Percentiles rank a stretch among this genome's conserved stretches.
Evolutionary conservation across 1,140 invertebrate genomes (phyloP).

Genomic region (Ylistrum balloti): DNA sequence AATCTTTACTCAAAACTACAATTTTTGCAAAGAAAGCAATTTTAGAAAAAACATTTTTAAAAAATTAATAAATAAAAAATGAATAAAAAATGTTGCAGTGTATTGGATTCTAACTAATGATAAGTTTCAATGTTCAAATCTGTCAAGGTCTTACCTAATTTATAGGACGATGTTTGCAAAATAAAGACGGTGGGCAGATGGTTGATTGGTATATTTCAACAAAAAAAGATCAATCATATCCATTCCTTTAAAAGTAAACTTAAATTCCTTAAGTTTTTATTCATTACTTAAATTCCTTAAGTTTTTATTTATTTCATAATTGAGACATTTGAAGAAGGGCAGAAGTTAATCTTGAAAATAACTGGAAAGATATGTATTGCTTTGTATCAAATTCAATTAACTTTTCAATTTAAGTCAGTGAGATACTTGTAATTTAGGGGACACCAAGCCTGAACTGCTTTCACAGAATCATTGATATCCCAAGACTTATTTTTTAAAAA

Average conservation of each 20-base stretch:
- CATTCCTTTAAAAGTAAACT: background rate
- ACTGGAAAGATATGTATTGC: background rate
- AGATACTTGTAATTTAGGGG: background rate
- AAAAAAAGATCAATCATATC: background rate
- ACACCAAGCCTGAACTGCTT: background rate
- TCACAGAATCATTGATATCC: background rate
- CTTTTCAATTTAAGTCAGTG: constrained; percentile 9
- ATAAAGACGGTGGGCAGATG: too few species aligned
- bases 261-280: background rate
- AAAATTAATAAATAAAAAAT: too few species aligned
- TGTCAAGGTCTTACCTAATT: too few species aligned
- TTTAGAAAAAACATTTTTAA: background rate
- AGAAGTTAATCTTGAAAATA: constrained; percentile 36
- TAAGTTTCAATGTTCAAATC: too few species aligned
- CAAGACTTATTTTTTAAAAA: background rate
- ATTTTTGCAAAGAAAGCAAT: too few species aligned
- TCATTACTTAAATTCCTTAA: background rate
- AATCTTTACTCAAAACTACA: too few species aligned
- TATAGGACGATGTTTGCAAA: too few species aligned
- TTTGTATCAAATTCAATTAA: constrained; percentile 31
- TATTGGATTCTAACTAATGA: too few species aligned
- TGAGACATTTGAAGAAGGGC: background rate
- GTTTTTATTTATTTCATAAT: background rate
- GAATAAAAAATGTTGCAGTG: too few species aligned
- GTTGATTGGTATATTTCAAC: background rate